A percentile compares a stretch with the other conserved stretches of the same genome.
Evolutionary conservation across 2,888 invertebrate species (phyloP).

Genomic region (Epinotia nisella): DNA sequence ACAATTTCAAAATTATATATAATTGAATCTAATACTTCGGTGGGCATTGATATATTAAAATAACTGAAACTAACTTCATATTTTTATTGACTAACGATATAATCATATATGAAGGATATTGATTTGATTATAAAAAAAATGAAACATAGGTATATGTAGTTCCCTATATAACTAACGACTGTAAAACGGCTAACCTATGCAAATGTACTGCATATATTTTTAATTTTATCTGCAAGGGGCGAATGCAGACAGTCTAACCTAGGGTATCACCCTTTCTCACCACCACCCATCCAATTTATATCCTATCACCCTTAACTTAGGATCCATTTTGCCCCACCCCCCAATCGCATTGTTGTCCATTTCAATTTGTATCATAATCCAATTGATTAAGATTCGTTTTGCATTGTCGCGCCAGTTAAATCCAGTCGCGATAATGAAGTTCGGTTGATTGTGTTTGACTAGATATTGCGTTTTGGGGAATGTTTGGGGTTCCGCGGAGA

Average conservation of each 20-base stretch:
- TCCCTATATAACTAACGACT: conserved; percentile 21
- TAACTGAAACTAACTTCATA: no score
- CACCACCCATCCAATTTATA: conserved; percentile 44
- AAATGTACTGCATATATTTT: conserved; percentile 59
- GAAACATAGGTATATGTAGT: neutral
- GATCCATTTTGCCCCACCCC: neutral
- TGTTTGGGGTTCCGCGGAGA: conserved; percentile 24
- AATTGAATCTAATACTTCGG: no score
- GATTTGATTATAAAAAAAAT: no score
- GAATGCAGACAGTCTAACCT: conserved; percentile 58
- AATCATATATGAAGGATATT: no score
- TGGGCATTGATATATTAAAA: no score
- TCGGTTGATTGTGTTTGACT: conserved; percentile 47
- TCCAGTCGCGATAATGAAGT: conserved; percentile 56
- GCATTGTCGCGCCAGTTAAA: conserved; percentile 48
- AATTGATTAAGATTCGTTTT: conserved; percentile 46
- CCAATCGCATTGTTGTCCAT: conserved; percentile 8
- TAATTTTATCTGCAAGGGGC: conserved; percentile 65
- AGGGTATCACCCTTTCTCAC: conserved; percentile 65
- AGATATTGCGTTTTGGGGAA: conserved; percentile 42
- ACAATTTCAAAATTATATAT: no score
- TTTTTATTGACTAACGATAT: no score
- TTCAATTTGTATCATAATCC: conserved; percentile 31
- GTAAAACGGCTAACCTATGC: conserved; percentile 55
- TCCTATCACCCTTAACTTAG: conserved; percentile 35